A percentile compares a stretch with the other conserved stretches of the same genome.
These are phyloP conservation scores for Elephas maximus DNA, from an alignment of 2,113 vertebrate genomes.

Conservation along the genomic window DNA sequence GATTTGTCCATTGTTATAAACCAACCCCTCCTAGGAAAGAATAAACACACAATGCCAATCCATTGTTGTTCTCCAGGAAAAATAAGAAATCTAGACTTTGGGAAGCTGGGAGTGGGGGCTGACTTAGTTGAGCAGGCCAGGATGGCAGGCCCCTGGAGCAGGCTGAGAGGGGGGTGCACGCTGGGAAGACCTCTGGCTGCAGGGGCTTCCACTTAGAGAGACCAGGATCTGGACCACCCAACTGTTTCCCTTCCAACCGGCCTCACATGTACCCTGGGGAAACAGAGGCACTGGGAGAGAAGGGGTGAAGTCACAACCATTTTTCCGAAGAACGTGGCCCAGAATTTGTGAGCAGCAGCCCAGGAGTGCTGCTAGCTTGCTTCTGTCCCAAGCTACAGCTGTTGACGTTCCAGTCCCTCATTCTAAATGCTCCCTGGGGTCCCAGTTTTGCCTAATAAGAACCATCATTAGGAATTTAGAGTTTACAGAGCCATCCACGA, in stretches of 20 bases:
- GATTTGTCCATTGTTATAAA: conserved; percentile 56
- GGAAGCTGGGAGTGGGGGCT: neutral
- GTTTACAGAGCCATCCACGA: conserved; percentile 17
- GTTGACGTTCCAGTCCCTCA: neutral
- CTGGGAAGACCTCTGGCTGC: neutral
- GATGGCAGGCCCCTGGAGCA: neutral
- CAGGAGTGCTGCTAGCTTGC: neutral
- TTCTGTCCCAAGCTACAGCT: neutral
- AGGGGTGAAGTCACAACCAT: neutral
- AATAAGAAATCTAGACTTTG: conserved; percentile 23
- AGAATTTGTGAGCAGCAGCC: neutral
- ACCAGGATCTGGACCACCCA: neutral
- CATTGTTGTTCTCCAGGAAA: conserved; percentile 55
- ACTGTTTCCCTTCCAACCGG: neutral
- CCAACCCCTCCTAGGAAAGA: conserved; percentile 55
- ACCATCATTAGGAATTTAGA: conserved; percentile 15
- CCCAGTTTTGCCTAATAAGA: neutral
- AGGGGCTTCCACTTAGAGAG: neutral
- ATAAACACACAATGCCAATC: conserved; percentile 45
- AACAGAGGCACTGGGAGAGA: neutral
- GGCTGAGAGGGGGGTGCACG: no score
- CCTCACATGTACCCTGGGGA: neutral
- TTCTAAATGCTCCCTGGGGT: neutral
- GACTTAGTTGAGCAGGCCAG: neutral
- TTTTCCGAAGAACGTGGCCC: conserved; percentile 10